A percentile compares a stretch with the other conserved stretches of the same genome.
Evolutionary conservation across 2,888 invertebrate genomes (phyloP).

Genomic region (Bimastos eiseni): DNA sequence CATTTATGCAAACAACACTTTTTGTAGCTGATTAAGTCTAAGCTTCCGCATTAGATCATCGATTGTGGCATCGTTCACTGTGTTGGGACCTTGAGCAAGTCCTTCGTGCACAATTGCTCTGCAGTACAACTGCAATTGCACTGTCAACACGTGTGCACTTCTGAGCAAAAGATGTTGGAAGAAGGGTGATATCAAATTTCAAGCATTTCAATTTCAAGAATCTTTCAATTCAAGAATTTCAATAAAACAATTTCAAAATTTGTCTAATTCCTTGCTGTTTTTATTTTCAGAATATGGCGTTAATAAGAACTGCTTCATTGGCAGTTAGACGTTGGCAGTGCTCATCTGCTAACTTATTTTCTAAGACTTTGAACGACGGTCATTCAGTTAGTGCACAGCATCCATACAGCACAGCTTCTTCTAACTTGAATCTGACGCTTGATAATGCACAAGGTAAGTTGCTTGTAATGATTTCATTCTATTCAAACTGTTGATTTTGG

Average conservation of each 20-base stretch:
- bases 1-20: too few species aligned
- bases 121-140: too few species aligned
- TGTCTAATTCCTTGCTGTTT: background rate
- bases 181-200: too few species aligned
- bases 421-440: background rate
- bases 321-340: background rate
- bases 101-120: too few species aligned
- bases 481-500: too few species aligned
- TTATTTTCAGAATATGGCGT: background rate
- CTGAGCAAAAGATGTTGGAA: too few species aligned
- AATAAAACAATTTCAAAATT: too few species aligned
- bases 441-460: background rate
- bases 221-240: background rate
- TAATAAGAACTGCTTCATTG: background rate
- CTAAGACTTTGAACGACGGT: background rate
- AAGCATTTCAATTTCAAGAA: background rate
- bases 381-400: background rate
- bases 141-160: too few species aligned
- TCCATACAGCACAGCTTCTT: background rate
- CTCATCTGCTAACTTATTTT: background rate
- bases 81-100: too few species aligned
- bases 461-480: background rate
- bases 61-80: too few species aligned
- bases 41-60: background rate
- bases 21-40: background rate